Percentiles rank a stretch among this genome's conserved stretches.
phyloP scores from a whole-genome alignment of 64 coral and sea anemone species.

The Montipora capricornis region DNA sequence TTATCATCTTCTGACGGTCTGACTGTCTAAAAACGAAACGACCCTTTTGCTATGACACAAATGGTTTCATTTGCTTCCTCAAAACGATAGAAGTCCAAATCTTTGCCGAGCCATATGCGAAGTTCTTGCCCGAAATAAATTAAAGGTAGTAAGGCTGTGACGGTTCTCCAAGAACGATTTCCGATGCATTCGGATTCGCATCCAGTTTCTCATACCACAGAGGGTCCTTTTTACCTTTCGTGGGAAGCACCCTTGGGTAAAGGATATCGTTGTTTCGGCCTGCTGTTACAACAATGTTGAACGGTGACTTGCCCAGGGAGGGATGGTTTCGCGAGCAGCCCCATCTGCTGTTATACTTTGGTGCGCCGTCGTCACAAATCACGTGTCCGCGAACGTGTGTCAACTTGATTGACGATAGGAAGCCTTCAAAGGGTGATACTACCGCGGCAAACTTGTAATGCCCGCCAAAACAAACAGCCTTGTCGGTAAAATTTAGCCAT shows the following conservation, averaged over 20 bases:
- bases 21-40: neutral
- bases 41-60: neutral
- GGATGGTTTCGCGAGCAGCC: slow-evolving; percentile 37
- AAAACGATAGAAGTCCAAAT: neutral
- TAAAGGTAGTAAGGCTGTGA: slow-evolving; percentile 26
- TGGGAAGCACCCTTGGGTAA: neutral
- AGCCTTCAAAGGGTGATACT: slow-evolving; percentile 18
- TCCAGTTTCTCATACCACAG: slow-evolving; percentile 16
- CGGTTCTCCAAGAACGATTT: slow-evolving; percentile 12
- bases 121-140: slow-evolving; percentile 13
- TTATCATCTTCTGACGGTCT: neutral
- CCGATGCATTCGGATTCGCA: slow-evolving; percentile 5
- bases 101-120: slow-evolving; percentile 10
- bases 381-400: slow-evolving; percentile 2
- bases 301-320: neutral
- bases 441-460: neutral
- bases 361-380: neutral
- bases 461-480: slow-evolving; percentile 10
- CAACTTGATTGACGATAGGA: slow-evolving; percentile 39
- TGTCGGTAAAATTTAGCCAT: slow-evolving; percentile 26
- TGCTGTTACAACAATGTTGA: slow-evolving; percentile 32
- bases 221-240: neutral
- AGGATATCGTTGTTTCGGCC: slow-evolving; percentile 1
- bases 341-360: slow-evolving; percentile 1
- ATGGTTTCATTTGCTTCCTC: neutral